Percentiles rank a stretch among this genome's conserved stretches.
Evolutionary conservation across 2,888 invertebrate genomes (phyloP).

Genomic region (Kryphioiulus occultus): DNA sequence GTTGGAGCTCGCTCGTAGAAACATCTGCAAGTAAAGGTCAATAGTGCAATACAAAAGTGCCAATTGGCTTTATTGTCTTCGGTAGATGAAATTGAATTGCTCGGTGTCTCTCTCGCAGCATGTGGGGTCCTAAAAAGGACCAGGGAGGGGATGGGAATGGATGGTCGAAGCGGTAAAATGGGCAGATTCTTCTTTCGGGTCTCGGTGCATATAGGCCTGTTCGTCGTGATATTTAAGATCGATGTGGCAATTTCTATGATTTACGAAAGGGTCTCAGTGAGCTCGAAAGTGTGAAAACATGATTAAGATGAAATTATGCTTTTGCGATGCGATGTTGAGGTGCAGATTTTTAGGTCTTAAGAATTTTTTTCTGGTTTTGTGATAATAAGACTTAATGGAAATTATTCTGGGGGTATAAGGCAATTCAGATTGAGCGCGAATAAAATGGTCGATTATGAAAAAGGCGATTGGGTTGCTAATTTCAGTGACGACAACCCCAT

Average conservation of each 20-base stretch:
- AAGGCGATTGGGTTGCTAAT: neutral
- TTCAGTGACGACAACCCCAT: no score
- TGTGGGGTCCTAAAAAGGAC: slow-evolving; percentile 59
- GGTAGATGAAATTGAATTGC: neutral
- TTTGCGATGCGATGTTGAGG: neutral
- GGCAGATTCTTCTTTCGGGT: neutral
- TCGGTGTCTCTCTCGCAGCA: slow-evolving; percentile 44
- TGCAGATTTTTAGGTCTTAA: neutral
- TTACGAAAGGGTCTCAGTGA: no score
- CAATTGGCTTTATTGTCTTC: slow-evolving; percentile 18
- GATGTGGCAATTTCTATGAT: neutral
- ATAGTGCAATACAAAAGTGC: neutral
- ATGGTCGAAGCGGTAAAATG: neutral
- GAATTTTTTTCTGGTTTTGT: neutral
- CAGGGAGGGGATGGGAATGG: slow-evolving; percentile 54
- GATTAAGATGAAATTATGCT: neutral
- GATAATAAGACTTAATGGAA: neutral
- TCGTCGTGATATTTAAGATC: neutral
- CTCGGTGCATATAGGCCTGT: neutral
- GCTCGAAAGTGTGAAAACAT: neutral
- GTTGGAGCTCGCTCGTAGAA: slow-evolving; percentile 46
- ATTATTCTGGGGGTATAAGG: slow-evolving; percentile 17
- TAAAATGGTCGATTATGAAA: neutral
- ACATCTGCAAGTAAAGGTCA: neutral
- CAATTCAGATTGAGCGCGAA: neutral